phyloP scores from a whole-genome alignment of 1,140 invertebrate species.

The Arion vulgaris region DNA sequence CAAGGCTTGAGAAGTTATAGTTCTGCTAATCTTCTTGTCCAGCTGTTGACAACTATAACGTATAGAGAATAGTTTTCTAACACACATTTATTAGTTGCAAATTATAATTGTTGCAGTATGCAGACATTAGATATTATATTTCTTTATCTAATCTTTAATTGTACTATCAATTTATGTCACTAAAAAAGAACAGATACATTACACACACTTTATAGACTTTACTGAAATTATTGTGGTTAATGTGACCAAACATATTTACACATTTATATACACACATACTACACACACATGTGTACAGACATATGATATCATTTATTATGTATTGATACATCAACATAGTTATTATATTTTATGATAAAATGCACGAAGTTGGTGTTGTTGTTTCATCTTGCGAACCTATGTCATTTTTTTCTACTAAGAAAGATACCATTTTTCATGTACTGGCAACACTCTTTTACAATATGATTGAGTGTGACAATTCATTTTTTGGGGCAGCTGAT shows the following conservation, averaged over 20 bases:
- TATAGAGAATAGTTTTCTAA: too few relatives aligned
- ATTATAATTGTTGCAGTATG: too few relatives aligned
- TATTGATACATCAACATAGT: background rate
- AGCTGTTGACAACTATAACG: too few relatives aligned
- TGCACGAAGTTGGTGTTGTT: background rate
- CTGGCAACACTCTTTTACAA: background rate
- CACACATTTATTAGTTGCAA: background rate
- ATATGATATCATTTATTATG: background rate
- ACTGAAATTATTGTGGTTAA: background rate
- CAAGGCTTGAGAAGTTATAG: too few relatives aligned
- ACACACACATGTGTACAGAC: background rate
- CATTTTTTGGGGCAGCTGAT: constrained; percentile 15
- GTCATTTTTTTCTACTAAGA: background rate
- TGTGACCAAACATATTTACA: too few relatives aligned
- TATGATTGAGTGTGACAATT: background rate
- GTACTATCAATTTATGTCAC: background rate
- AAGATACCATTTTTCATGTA: background rate
- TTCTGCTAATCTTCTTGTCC: too few relatives aligned
- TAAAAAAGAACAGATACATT: background rate
- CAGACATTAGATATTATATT: too few relatives aligned
- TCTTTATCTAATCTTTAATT: background rate
- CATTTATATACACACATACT: too few relatives aligned
- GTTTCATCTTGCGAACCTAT: background rate
- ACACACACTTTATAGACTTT: background rate
- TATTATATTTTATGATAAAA: background rate